These are phyloP conservation scores for Aculops lycopersici DNA, from an alignment of 1,140 invertebrate species.

Conservation along the genomic window DNA sequence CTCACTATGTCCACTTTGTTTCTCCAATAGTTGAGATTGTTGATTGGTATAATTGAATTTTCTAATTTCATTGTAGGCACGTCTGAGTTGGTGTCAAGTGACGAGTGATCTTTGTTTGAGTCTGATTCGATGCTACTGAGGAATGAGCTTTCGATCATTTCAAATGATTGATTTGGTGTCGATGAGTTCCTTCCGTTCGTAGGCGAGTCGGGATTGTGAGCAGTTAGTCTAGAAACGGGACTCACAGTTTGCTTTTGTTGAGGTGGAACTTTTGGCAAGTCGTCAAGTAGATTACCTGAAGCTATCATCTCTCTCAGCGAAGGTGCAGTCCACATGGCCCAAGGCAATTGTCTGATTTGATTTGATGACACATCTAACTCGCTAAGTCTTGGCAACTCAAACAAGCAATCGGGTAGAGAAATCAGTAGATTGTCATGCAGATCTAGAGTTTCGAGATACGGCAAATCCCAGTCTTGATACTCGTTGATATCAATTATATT, in stretches of 20 bases:
- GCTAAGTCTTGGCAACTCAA: slow-evolving; percentile 33
- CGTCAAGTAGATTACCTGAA: slow-evolving; percentile 53
- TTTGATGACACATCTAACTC: slow-evolving; percentile 74
- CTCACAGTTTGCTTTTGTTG: too few species aligned
- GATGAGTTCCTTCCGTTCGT: neutral
- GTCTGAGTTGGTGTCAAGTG: too few species aligned
- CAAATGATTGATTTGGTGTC: neutral
- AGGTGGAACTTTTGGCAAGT: too few species aligned
- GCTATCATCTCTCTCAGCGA: slow-evolving; percentile 60
- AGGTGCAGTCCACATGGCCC: slow-evolving; percentile 57
- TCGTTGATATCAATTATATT: neutral
- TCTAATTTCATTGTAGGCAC: too few species aligned
- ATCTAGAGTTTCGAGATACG: slow-evolving; percentile 55
- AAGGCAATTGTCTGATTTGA: slow-evolving; percentile 48
- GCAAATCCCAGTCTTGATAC: slow-evolving; percentile 14
- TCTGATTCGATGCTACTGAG: too few species aligned
- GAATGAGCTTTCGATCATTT: too few species aligned
- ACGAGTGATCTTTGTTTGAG: too few species aligned
- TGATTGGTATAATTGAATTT: neutral
- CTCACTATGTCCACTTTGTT: neutral
- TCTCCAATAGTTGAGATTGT: slow-evolving; percentile 4
- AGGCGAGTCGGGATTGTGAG: neutral
- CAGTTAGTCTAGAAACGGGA: too few species aligned
- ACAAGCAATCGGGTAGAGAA: slow-evolving; percentile 39
- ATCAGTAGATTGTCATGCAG: slow-evolving; percentile 53